phyloP scores from a whole-genome alignment of 2,888 invertebrate species.

The Nemurella pictetii region DNA sequence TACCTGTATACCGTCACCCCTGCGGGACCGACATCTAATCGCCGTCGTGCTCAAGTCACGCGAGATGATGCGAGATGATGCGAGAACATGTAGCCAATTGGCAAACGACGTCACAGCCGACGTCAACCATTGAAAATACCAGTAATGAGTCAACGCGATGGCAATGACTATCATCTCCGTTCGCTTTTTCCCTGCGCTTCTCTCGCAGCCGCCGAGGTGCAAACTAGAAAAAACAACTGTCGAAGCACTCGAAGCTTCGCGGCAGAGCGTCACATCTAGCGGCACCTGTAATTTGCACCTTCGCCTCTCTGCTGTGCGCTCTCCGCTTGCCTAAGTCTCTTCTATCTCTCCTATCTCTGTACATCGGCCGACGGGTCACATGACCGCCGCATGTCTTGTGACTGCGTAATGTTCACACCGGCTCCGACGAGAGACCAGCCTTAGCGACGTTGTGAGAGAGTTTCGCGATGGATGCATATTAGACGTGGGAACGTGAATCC shows the following conservation, averaged over 20 bases:
- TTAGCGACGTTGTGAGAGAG: neutral
- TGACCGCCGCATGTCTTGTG: neutral
- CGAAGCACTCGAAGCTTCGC: neutral
- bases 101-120: neutral
- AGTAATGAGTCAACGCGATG: neutral
- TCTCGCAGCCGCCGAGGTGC: neutral
- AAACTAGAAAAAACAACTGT: neutral
- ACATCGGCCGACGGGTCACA: neutral
- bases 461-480: neutral
- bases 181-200: neutral
- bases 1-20: neutral
- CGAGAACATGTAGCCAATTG: neutral
- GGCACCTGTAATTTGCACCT: neutral
- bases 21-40: neutral
- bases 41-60: neutral
- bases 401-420: neutral
- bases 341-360: neutral
- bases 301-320: neutral
- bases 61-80: neutral
- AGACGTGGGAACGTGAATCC: neutral
- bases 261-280: neutral
- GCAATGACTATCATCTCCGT: neutral
- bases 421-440: too few species aligned
- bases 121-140: neutral
- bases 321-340: too few species aligned